phyloP scores from a whole-genome alignment of 2,797 vertebrate genomes.

The Anguilla megastoma region DNA sequence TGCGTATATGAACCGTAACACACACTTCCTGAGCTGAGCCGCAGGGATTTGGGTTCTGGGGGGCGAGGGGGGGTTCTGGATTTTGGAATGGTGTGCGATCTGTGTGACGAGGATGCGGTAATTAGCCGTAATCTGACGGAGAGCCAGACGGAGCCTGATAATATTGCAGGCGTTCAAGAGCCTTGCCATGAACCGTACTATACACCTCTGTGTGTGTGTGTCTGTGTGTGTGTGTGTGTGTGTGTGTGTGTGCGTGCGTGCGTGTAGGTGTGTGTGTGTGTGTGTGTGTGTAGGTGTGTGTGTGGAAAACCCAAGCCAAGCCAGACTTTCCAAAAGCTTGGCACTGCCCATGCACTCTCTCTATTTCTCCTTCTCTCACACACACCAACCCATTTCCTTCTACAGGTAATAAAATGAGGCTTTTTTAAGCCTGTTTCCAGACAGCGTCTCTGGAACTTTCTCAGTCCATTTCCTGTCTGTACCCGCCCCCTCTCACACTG shows the following conservation, averaged over 20 bases:
- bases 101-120: background rate
- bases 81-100: background rate
- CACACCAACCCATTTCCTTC: conserved; percentile 15
- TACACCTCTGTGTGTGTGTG: conserved; percentile 22
- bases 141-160: background rate
- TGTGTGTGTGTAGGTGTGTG: background rate
- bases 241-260: conserved; percentile 17
- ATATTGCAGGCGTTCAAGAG: background rate
- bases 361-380: conserved; percentile 31
- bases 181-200: conserved; percentile 16
- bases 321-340: conserved; percentile 29
- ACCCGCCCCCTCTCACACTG: background rate
- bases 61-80: background rate
- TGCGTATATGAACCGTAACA: background rate
- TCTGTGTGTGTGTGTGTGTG: background rate
- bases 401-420: background rate
- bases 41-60: background rate
- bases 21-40: conserved; percentile 1
- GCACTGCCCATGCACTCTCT: conserved; percentile 34
- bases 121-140: background rate
- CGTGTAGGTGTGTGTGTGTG: background rate
- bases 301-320: conserved; percentile 34
- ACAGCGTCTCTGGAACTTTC: background rate
- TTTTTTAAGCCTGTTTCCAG: background rate
- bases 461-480: background rate